These are phyloP conservation scores for Augiades crinisus DNA, from an alignment of 2,888 invertebrate species.

Conservation along the genomic window DNA sequence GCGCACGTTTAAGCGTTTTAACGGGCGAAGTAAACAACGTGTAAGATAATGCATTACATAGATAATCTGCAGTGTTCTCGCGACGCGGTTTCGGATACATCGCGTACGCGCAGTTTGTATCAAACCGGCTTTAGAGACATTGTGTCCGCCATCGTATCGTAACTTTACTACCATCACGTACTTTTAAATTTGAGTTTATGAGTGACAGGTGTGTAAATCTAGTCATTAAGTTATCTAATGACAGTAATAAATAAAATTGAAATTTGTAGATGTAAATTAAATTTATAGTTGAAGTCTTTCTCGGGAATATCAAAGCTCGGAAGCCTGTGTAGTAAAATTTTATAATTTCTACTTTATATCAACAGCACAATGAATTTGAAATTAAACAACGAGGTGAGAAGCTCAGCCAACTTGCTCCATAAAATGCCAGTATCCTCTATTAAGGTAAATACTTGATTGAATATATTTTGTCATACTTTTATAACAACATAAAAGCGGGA, in stretches of 20 bases:
- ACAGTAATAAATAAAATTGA: neutral
- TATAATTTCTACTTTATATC: slow-evolving; percentile 38
- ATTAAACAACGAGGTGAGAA: slow-evolving; percentile 64
- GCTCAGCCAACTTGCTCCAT: slow-evolving; percentile 47
- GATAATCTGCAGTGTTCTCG: slow-evolving; percentile 58
- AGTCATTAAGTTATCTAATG: neutral
- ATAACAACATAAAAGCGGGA: too few species aligned
- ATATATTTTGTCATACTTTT: too few species aligned
- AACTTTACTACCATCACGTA: neutral
- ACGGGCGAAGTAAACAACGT: slow-evolving; percentile 56
- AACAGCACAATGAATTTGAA: slow-evolving; percentile 64
- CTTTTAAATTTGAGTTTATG: slow-evolving; percentile 41
- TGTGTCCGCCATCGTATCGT: too few species aligned
- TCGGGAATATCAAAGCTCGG: too few species aligned
- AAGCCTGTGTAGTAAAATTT: neutral
- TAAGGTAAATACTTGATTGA: slow-evolving; percentile 50
- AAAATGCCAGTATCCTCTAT: slow-evolving; percentile 52
- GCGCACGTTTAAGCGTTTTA: slow-evolving; percentile 52
- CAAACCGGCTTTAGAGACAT: too few species aligned
- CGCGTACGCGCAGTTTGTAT: slow-evolving; percentile 55
- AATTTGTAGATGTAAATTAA: too few species aligned
- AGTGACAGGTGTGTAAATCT: slow-evolving; percentile 48
- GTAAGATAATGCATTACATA: slow-evolving; percentile 62
- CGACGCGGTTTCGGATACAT: slow-evolving; percentile 41
- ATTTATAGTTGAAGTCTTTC: too few species aligned